Evolutionary conservation across 37 sponge, comb jelly and placozoan genomes (phyloP).

Genomic region (Spongilla lacustris): DNA sequence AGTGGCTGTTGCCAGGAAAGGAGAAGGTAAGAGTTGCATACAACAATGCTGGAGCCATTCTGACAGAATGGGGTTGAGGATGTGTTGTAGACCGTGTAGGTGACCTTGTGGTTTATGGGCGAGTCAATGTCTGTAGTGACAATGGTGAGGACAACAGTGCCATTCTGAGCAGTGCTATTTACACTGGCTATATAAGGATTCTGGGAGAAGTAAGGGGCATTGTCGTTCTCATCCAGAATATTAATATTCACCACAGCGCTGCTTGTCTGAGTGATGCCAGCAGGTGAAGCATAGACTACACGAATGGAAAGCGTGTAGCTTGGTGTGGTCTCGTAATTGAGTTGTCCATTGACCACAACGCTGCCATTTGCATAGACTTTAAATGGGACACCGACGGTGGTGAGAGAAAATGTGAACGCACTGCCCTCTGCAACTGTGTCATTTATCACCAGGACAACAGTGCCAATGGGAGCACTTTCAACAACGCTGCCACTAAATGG

Average conservation of each 20-base stretch:
- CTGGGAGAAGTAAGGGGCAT: constrained; percentile 51
- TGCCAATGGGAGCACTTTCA: constrained; percentile 35
- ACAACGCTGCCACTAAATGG: constrained; percentile 41
- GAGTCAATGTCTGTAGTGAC: constrained; percentile 58
- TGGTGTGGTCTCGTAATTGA: constrained; percentile 47
- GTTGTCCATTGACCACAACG: constrained; percentile 26
- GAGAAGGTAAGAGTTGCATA: constrained; percentile 48
- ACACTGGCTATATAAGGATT: constrained; percentile 46
- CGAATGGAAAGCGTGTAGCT: constrained; percentile 31
- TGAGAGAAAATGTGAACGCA: constrained; percentile 27
- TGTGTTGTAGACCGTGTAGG: background rate
- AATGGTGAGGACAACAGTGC: constrained; percentile 29
- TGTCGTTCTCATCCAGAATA: constrained; percentile 71
- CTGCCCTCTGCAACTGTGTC: constrained; percentile 48
- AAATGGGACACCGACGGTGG: constrained; percentile 27
- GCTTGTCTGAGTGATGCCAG: constrained; percentile 14
- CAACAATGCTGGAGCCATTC: constrained; percentile 23
- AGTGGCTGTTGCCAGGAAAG: constrained; percentile 29
- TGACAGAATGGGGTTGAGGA: constrained; percentile 53
- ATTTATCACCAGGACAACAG: constrained; percentile 15
- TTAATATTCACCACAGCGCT: constrained; percentile 43
- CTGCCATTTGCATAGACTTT: constrained; percentile 31
- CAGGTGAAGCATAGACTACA: constrained; percentile 33
- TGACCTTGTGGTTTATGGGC: constrained; percentile 8
- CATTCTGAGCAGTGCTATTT: constrained; percentile 42